Evolutionary conservation across 2,113 vertebrate genomes (phyloP).

Genomic region (Dolichotis patagonum): DNA sequence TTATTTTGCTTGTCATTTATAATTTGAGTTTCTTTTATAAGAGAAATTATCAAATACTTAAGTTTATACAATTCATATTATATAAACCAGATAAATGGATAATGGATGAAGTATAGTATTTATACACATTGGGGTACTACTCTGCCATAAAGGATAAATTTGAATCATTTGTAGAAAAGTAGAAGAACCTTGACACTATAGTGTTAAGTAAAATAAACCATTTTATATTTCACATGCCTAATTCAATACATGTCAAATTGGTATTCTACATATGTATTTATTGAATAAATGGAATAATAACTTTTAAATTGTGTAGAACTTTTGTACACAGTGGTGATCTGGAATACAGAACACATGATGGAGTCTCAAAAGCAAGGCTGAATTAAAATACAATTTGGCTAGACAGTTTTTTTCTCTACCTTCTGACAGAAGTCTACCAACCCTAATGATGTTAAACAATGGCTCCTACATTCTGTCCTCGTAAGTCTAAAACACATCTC

Average conservation of each 20-base stretch:
- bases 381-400: background rate
- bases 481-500: background rate
- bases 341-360: background rate
- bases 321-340: background rate
- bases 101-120: background rate
- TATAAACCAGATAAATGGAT: background rate
- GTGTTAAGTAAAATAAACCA: background rate
- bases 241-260: background rate
- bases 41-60: background rate
- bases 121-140: background rate
- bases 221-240: background rate
- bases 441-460: background rate
- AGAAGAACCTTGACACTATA: background rate
- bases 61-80: background rate
- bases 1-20: background rate
- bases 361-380: background rate
- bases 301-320: background rate
- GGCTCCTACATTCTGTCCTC: background rate
- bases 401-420: background rate
- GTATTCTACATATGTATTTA: background rate
- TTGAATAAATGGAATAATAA: background rate
- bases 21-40: background rate
- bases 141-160: background rate
- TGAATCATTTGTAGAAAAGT: background rate
- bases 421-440: background rate